Percentiles rank a stretch among this genome's conserved stretches.
These are phyloP conservation scores for Halocynthia roretzi DNA, from an alignment of 23 tunicate species.

Conservation along the genomic window DNA sequence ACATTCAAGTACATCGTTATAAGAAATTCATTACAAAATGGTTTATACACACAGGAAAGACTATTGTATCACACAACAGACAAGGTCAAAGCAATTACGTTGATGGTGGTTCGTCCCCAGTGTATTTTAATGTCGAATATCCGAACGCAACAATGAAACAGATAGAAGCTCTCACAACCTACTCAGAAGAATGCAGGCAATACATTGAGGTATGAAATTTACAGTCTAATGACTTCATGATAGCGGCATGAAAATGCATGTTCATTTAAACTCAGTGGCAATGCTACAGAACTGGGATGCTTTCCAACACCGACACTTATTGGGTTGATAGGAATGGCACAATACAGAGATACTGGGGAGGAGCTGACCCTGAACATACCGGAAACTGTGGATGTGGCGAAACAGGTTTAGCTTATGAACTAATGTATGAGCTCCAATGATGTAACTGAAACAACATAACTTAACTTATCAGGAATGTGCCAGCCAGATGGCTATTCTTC, in stretches of 20 bases:
- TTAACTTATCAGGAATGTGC: neutral
- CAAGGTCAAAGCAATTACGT: neutral
- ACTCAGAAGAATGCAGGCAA: neutral
- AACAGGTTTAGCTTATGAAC: neutral
- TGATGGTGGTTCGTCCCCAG: neutral
- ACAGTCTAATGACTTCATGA: no score
- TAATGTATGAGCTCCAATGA: no score
- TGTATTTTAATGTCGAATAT: neutral
- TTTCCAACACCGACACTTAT: neutral
- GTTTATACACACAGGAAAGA: neutral
- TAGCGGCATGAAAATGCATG: no score
- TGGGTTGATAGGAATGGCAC: neutral
- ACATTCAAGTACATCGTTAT: no score
- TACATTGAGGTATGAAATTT: neutral
- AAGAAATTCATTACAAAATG: no score
- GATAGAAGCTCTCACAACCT: neutral
- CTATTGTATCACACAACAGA: neutral
- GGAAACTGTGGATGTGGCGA: slow-evolving; percentile 8
- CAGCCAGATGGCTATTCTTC: neutral
- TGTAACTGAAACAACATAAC: no score
- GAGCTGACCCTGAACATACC: neutral
- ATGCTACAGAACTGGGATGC: slow-evolving; percentile 8
- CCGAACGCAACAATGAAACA: neutral
- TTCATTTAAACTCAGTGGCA: neutral
- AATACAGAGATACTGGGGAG: slow-evolving; percentile 10